Evolutionary conservation across 2,797 vertebrate genomes (phyloP).

Genomic region (Alfaro cultratus): DNA sequence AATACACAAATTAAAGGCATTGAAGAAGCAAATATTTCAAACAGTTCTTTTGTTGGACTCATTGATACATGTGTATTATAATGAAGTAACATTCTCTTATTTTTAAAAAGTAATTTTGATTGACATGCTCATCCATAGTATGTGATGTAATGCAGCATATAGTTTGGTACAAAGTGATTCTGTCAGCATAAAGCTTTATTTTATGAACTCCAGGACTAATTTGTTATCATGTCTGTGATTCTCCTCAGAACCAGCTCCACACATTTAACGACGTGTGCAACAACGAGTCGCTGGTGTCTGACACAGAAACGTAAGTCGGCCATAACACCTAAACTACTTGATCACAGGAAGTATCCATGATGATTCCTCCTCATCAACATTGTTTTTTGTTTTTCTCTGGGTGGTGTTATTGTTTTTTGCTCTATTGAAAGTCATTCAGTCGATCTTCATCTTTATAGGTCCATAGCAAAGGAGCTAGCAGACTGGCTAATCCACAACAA

Average conservation of each 20-base stretch:
- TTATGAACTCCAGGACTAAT: not conserved
- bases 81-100: not conserved
- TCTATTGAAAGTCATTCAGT: not conserved
- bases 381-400: not conserved
- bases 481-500: conserved; percentile 96
- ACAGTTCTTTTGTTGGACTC: not conserved
- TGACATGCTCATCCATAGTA: not conserved
- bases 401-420: not conserved
- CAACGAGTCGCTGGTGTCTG: conserved; percentile 98
- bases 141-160: not conserved
- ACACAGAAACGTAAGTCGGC: conserved; percentile 96
- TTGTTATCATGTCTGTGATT: conserved; percentile 9
- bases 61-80: not conserved
- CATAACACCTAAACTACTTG: not conserved
- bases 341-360: not conserved
- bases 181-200: not conserved
- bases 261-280: conserved; percentile 99
- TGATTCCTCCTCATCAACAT: not conserved
- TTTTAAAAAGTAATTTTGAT: not conserved
- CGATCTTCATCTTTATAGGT: conserved; percentile 74
- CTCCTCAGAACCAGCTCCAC: conserved; percentile 94
- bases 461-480: conserved; percentile 95
- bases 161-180: not conserved
- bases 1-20: not conserved
- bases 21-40: not conserved